These are phyloP conservation scores for Lasioglossum figueresi DNA, from an alignment of 2,888 invertebrate species.

Conservation along the genomic window DNA sequence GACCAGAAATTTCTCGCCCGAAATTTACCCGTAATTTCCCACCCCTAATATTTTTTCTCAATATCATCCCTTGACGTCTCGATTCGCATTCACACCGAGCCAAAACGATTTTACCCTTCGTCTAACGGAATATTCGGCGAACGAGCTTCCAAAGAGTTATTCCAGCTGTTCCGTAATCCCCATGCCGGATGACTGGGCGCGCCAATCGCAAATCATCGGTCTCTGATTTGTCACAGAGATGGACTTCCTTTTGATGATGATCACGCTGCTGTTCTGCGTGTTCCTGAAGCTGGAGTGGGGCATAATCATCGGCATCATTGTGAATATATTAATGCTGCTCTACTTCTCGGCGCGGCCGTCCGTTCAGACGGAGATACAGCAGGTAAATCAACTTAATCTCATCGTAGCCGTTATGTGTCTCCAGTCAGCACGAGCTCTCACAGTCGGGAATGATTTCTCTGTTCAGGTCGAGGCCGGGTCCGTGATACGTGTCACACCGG, in stretches of 20 bases:
- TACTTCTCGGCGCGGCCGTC: constrained; percentile 85
- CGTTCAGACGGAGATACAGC: constrained; percentile 69
- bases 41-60: too few relatives aligned
- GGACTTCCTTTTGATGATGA: constrained; percentile 86
- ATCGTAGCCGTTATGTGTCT: neutral
- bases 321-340: constrained; percentile 85
- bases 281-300: constrained; percentile 88
- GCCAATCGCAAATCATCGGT: neutral
- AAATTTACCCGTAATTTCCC: too few relatives aligned
- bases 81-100: too few relatives aligned
- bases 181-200: neutral
- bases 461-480: constrained; percentile 80
- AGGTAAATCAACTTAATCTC: constrained; percentile 62
- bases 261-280: constrained; percentile 86
- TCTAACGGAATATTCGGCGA: neutral
- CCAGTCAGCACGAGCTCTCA: neutral
- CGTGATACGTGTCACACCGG: constrained; percentile 87
- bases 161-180: neutral
- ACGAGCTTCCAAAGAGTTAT: neutral
- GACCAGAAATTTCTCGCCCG: too few relatives aligned
- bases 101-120: too few relatives aligned
- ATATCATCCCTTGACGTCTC: too few relatives aligned
- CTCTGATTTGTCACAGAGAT: constrained; percentile 83
- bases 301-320: constrained; percentile 86
- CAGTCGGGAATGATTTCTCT: neutral